Base-by-base conservation (phyloP, 1,140 invertebrate species). In the Macrobrachium rosenbergii region DNA sequence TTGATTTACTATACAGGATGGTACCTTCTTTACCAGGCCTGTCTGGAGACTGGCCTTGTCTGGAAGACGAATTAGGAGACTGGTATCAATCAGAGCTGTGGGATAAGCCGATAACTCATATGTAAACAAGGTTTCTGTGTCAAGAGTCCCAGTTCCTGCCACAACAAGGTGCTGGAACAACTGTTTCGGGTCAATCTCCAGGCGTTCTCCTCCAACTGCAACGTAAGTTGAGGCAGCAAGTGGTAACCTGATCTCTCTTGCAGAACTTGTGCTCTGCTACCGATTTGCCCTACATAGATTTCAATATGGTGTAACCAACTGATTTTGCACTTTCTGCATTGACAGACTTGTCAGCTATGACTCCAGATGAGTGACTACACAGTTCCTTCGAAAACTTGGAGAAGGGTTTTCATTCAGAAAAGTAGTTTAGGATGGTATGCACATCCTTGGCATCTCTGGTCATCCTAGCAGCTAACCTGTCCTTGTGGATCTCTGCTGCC, bases 401-500 rank as follows among this genome's bases (percentile, higher is more conserved):
- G n/a, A n/a, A n/a, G n/a, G n/a, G n/a, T n/a, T n/a, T n/a, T n/a
- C n/a, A n/a, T n/a, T n/a, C n/a, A n/a, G n/a, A n/a, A n/a, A n/a
- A n/a, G n/a, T n/a, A n/a, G n/a, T n/a, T n/a, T n/a, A n/a, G n/a
- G n/a, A n/a, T n/a, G n/a, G n/a, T n/a, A n/a, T n/a, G n/a, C n/a
- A n/a, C n/a, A 73, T 73, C 72, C 72, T 73, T 73, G 72, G 69
- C 14, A 73, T 73, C 69, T 73, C 69, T 73, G 69, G 69, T 73
- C 69, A 73, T 63, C 62, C 62, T 63, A 63, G 62, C 62, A 63
- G 62, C 62, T 63, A n/a, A n/a, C n/a, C n/a, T n/a, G n/a, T n/a
- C n/a, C n/a, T n/a, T 63, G 62, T 63, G 62, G 62, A 63, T n/a
- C 62, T 63, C 62, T 63, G 12, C 62, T 63, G 12, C 62, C 62